These are phyloP conservation scores for Bufo bufo DNA, from an alignment of 2,113 vertebrate genomes.

Conservation along the genomic window DNA sequence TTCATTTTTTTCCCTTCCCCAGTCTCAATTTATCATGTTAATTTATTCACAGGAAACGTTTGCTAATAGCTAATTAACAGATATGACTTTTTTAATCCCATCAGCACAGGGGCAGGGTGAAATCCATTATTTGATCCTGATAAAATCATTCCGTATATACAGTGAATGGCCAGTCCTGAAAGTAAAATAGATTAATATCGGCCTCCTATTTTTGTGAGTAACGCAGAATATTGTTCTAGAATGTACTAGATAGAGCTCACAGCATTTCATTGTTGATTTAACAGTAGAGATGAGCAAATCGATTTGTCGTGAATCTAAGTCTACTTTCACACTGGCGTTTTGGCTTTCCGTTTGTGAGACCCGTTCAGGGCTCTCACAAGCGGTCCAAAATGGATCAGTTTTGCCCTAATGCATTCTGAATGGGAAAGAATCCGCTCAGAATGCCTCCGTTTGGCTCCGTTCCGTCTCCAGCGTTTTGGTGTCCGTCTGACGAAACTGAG, in stretches of 20 bases:
- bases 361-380: too few species aligned
- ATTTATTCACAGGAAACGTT: conserved; percentile 57
- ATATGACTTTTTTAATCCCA: conserved; percentile 57
- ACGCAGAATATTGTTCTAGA: not conserved
- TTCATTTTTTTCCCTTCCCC: conserved; percentile 12
- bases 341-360: too few species aligned
- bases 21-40: conserved; percentile 54
- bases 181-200: not conserved
- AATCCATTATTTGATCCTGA: conserved; percentile 35
- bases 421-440: too few species aligned
- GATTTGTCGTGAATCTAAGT: too few species aligned
- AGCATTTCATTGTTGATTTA: too few species aligned
- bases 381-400: too few species aligned
- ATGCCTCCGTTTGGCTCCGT: too few species aligned
- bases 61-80: conserved; percentile 59
- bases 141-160: not conserved
- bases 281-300: too few species aligned
- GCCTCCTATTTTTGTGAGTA: not conserved
- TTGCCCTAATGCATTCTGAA: too few species aligned
- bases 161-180: not conserved
- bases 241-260: not conserved
- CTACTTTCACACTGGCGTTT: too few species aligned
- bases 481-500: too few species aligned
- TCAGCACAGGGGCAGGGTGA: conserved; percentile 46
- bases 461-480: too few species aligned